Conservation (phyloP, 2,797 vertebrate species). For the Carapus acus region DNA sequence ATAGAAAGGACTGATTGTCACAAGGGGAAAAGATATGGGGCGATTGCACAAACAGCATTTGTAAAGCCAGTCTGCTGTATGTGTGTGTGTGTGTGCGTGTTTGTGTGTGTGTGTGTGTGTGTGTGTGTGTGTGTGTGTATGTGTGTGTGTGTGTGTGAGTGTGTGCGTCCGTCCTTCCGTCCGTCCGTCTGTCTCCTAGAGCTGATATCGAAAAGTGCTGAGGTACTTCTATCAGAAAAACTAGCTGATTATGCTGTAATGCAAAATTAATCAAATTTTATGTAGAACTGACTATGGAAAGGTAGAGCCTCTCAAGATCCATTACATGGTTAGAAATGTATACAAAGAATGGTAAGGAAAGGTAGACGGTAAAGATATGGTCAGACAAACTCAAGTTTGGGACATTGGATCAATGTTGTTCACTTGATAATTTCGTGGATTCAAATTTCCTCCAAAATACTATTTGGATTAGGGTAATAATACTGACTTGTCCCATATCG, state of each 20-base stretch:
- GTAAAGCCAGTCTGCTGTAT: too few relatives aligned
- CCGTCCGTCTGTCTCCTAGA: slow-evolving; percentile 24
- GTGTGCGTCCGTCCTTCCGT: background rate
- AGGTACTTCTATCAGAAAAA: slow-evolving; percentile 4
- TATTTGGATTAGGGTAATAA: slow-evolving; percentile 9
- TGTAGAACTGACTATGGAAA: slow-evolving; percentile 6
- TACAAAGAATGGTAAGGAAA: too few relatives aligned
- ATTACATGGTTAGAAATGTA: slow-evolving; percentile 14
- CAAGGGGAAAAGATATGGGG: slow-evolving; percentile 53
- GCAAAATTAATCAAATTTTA: slow-evolving; percentile 6
- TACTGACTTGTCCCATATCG: background rate
- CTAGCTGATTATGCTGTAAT: slow-evolving; percentile 3
- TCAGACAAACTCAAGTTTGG: too few relatives aligned
- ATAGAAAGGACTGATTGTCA: slow-evolving; percentile 69
- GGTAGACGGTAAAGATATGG: too few relatives aligned
- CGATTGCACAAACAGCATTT: slow-evolving; percentile 57
- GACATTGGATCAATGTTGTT: slow-evolving; percentile 23
- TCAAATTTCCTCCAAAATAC: slow-evolving; percentile 21
- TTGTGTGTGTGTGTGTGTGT: too few relatives aligned
- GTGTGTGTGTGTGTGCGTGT: too few relatives aligned
- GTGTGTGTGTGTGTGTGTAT: too few relatives aligned
- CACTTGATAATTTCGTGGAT: slow-evolving; percentile 32
- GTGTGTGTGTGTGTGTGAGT: too few relatives aligned
- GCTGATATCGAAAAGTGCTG: slow-evolving; percentile 23
- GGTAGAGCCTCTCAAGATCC: background rate